Conservation (phyloP, 1,140 invertebrate genomes). For the Brachionus paranguensis region DNA sequence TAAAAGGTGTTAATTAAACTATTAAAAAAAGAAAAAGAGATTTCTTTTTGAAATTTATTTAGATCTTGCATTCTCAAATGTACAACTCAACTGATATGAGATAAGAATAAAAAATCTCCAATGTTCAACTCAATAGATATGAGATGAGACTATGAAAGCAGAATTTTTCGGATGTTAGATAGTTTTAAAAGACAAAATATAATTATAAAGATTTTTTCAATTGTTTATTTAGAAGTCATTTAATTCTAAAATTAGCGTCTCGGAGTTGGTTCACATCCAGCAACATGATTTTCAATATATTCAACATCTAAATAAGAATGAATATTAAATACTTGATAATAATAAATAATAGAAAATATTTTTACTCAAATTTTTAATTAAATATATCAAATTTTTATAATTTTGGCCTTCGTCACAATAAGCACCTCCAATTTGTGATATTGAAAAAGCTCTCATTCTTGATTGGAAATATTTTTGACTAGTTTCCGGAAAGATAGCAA, state of each 20-base stretch:
- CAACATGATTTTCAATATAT: constrained; percentile 34
- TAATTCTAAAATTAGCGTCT: background rate
- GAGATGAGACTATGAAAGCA: too few species aligned
- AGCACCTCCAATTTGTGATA: constrained; percentile 33
- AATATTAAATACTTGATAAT: background rate
- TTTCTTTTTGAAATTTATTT: too few species aligned
- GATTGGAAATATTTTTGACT: constrained; percentile 18
- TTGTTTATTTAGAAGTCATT: background rate
- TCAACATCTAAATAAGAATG: background rate
- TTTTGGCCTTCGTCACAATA: constrained; percentile 35
- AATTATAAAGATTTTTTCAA: background rate
- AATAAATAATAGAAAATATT: background rate
- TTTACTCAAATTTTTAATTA: constrained; percentile 21
- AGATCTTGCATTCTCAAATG: too few species aligned
- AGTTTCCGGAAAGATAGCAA: background rate
- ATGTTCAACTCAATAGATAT: too few species aligned
- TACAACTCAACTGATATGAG: too few species aligned
- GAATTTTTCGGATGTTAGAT: too few species aligned
- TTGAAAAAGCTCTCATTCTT: constrained; percentile 24
- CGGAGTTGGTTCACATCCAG: background rate
- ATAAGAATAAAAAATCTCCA: too few species aligned
- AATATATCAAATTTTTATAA: constrained; percentile 23
- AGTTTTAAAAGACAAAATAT: too few species aligned
- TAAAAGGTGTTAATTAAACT: too few species aligned
- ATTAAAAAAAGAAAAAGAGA: too few species aligned